These are phyloP conservation scores for Cyphomyrmex costatus DNA, from an alignment of 1,140 invertebrate species.

Conservation along the genomic window DNA sequence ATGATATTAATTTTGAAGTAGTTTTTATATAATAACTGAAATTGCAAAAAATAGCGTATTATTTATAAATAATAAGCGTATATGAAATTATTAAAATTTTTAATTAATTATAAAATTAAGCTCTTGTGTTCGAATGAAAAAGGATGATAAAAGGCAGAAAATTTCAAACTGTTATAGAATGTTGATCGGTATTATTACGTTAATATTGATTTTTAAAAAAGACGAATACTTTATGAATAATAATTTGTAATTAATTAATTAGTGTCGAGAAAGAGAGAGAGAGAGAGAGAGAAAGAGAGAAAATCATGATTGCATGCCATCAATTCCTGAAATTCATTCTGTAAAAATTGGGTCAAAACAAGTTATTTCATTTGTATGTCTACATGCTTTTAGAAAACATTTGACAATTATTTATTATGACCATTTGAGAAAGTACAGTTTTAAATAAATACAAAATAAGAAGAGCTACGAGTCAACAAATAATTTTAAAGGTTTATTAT, in stretches of 20 bases:
- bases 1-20: no score
- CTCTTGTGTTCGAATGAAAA: background rate
- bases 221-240: background rate
- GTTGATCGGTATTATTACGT: background rate
- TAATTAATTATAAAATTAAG: slow-evolving; percentile 4
- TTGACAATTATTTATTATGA: no score
- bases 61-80: background rate
- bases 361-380: no score
- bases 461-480: no score
- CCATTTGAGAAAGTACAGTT: no score
- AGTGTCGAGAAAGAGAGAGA: no score
- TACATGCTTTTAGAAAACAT: no score
- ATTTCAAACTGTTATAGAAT: background rate
- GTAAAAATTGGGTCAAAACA: background rate
- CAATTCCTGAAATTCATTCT: background rate
- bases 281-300: no score
- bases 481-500: no score
- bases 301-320: background rate
- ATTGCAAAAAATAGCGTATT: no score
- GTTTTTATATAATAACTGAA: no score
- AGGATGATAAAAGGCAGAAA: background rate
- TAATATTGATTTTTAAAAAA: background rate
- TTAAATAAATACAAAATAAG: no score
- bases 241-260: background rate
- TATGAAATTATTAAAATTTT: background rate